Percentiles rank a stretch among this genome's conserved stretches.
phyloP scores from a whole-genome alignment of 2,888 invertebrate species.

The Epistrophe eligans region DNA sequence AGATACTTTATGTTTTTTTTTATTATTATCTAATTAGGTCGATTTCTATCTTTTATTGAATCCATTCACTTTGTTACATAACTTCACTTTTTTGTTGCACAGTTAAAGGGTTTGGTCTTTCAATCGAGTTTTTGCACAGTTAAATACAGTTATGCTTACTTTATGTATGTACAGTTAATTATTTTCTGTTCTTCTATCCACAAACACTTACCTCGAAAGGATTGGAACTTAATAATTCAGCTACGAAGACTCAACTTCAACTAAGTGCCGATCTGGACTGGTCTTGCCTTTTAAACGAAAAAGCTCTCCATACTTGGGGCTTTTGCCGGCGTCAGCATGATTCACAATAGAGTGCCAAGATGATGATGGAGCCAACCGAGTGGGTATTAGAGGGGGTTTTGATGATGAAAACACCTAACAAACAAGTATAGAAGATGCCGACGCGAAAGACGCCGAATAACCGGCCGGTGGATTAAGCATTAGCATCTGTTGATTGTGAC shows the following conservation, averaged over 20 bases:
- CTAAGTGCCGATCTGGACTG: conserved; percentile 36
- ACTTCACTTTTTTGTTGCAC: conserved; percentile 9
- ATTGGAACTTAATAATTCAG: conserved; percentile 41
- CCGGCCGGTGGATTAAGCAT: conserved; percentile 20
- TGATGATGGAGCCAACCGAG: background rate
- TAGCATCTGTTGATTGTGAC: conserved; percentile 38
- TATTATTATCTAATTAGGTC: background rate
- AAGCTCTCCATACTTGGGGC: conserved; percentile 43
- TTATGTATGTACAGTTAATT: conserved; percentile 3
- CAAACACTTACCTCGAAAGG: conserved; percentile 46
- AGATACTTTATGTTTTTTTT: background rate
- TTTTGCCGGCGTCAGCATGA: conserved; percentile 49
- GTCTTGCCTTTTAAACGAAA: conserved; percentile 65
- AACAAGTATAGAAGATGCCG: conserved; percentile 22
- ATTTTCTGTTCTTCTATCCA: background rate
- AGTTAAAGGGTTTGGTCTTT: background rate
- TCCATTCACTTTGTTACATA: conserved; percentile 28
- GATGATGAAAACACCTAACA: conserved; percentile 19
- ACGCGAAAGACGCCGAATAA: background rate
- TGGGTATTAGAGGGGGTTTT: background rate
- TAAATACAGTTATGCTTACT: background rate
- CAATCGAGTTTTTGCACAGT: background rate
- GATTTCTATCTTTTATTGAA: conserved; percentile 6
- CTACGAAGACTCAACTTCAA: conserved; percentile 67
- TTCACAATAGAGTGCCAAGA: conserved; percentile 39